These are phyloP conservation scores for Betta splendens DNA, from an alignment of 2,797 vertebrate species.

Conservation along the genomic window DNA sequence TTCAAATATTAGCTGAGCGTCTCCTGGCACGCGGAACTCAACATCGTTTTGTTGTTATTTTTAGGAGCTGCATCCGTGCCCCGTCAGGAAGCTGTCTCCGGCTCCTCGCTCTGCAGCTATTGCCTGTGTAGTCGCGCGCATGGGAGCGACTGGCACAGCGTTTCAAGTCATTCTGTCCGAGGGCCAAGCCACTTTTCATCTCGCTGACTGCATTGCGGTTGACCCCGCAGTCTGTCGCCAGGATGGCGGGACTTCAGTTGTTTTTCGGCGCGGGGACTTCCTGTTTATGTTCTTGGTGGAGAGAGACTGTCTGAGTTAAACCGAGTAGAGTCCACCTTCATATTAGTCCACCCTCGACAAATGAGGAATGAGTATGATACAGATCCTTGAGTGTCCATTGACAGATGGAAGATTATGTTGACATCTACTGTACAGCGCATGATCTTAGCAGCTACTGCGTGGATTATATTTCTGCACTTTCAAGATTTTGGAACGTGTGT, in stretches of 20 bases:
- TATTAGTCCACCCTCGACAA: too few relatives aligned
- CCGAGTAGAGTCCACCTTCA: too few relatives aligned
- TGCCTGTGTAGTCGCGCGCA: conserved; percentile 44
- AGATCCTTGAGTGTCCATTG: too few relatives aligned
- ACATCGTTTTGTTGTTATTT: conserved; percentile 57
- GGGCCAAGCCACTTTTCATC: conserved; percentile 59
- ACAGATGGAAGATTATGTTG: too few relatives aligned
- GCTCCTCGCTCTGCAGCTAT: conserved; percentile 17
- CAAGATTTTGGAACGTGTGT: too few relatives aligned
- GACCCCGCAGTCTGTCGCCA: conserved; percentile 58
- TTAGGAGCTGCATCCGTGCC: conserved; percentile 42
- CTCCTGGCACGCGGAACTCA: conserved; percentile 9
- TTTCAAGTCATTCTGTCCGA: conserved; percentile 63
- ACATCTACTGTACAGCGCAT: too few relatives aligned
- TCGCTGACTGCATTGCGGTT: conserved; percentile 66
- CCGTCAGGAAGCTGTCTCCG: conserved; percentile 19
- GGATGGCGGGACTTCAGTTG: conserved; percentile 39
- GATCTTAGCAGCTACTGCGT: too few relatives aligned
- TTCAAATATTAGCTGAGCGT: conserved; percentile 28
- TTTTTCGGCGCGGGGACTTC: conserved; percentile 2
- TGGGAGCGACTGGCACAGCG: conserved; percentile 51
- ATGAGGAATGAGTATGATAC: too few relatives aligned
- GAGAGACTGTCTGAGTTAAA: conserved; percentile 5
- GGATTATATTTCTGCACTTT: too few relatives aligned
- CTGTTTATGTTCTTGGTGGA: background rate